phyloP scores from a whole-genome alignment of 2,888 invertebrate species.

The Nephrotoma appendiculata region DNA sequence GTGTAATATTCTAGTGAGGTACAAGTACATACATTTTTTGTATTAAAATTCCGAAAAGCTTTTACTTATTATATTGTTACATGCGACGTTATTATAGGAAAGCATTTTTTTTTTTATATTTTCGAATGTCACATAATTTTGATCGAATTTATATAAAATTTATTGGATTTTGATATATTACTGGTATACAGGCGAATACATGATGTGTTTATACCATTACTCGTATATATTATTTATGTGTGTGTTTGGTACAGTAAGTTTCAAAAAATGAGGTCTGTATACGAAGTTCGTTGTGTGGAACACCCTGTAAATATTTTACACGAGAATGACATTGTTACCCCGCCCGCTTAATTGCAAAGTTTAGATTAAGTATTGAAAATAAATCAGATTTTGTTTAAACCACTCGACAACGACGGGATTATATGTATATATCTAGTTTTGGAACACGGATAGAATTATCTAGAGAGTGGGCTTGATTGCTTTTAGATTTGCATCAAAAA shows the following conservation, averaged over 20 bases:
- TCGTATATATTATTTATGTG: not conserved
- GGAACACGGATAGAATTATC: not conserved
- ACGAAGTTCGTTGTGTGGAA: not conserved
- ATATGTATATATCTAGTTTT: too few species aligned
- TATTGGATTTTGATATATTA: not conserved
- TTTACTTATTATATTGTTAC: not conserved
- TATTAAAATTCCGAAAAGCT: not conserved
- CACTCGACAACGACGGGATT: not conserved
- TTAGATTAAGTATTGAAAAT: not conserved
- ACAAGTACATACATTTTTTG: not conserved
- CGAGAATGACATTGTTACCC: not conserved
- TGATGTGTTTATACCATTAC: not conserved
- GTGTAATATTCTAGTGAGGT: not conserved
- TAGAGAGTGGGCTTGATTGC: not conserved
- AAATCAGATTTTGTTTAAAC: not conserved
- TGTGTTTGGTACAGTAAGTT: too few species aligned
- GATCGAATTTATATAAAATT: not conserved
- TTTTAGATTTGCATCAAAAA: not conserved
- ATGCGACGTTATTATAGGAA: not conserved
- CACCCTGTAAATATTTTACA: not conserved
- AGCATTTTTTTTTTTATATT: not conserved
- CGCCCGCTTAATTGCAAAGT: not conserved
- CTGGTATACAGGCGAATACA: not conserved
- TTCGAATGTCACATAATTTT: not conserved
- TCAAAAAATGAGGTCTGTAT: too few species aligned